These are phyloP conservation scores for Drosophila setosimentum DNA, from an alignment of 2,888 invertebrate species.

Conservation along the genomic window DNA sequence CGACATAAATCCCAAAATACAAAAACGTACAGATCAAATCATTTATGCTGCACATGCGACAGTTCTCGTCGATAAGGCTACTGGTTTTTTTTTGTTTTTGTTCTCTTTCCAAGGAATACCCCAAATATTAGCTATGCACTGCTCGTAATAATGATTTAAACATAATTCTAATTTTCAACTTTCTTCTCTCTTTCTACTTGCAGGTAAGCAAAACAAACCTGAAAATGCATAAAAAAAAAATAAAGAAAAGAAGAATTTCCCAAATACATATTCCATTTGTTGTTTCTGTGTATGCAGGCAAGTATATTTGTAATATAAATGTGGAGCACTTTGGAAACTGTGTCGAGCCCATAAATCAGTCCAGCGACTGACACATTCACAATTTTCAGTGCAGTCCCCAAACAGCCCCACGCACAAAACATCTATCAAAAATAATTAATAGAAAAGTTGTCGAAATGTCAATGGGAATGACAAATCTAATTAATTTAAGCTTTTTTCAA, in stretches of 20 bases:
- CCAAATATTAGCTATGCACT: constrained; percentile 35
- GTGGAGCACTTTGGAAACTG: constrained; percentile 71
- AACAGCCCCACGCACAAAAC: constrained; percentile 21
- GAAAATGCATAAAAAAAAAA: neutral
- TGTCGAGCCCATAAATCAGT: constrained; percentile 75
- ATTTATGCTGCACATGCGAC: constrained; percentile 74
- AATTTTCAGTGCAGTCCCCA: constrained; percentile 24
- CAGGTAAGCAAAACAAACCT: constrained; percentile 45
- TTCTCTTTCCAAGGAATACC: too few species aligned
- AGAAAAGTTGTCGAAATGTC: constrained; percentile 80
- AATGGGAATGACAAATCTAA: constrained; percentile 78
- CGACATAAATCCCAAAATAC: constrained; percentile 43
- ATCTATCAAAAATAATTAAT: constrained; percentile 79
- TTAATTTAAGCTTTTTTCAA: constrained; percentile 61
- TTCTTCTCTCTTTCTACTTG: constrained; percentile 32
- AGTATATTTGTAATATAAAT: constrained; percentile 29
- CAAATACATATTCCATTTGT: constrained; percentile 9
- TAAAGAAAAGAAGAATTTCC: constrained; percentile 10
- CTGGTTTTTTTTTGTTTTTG: constrained; percentile 16
- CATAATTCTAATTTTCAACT: constrained; percentile 24
- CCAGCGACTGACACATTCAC: constrained; percentile 57
- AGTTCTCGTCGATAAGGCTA: constrained; percentile 38
- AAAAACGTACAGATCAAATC: constrained; percentile 41
- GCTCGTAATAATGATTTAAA: constrained; percentile 23
- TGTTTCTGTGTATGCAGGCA: constrained; percentile 13